Percentiles rank a stretch among this genome's conserved stretches.
Evolutionary conservation across 2,888 invertebrate genomes (phyloP).

Genomic region (Spodoptera littoralis): DNA sequence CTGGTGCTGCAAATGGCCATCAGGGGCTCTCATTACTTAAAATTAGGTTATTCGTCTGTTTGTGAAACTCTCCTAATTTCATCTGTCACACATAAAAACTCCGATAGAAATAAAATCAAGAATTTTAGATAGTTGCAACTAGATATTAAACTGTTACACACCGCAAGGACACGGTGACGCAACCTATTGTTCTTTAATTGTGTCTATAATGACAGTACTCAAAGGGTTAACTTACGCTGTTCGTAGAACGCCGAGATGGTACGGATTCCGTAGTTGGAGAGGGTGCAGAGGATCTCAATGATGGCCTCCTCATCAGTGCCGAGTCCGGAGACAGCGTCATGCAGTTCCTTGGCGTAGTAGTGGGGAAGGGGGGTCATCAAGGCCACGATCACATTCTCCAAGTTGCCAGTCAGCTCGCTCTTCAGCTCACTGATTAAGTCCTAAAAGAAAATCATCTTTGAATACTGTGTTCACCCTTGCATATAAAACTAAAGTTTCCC

Average conservation of each 20-base stretch:
- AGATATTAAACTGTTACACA: no score
- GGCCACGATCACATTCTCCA: slow-evolving; percentile 96
- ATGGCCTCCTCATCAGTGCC: slow-evolving; percentile 97
- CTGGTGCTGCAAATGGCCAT: no score
- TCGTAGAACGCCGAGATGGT: slow-evolving; percentile 96
- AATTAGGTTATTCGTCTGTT: no score
- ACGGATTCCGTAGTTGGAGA: slow-evolving; percentile 96
- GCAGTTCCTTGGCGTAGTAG: slow-evolving; percentile 96
- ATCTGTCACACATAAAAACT: no score
- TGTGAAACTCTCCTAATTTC: no score
- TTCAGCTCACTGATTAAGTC: slow-evolving; percentile 95
- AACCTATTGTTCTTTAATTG: no score
- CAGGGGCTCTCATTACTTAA: no score
- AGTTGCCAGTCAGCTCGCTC: slow-evolving; percentile 96
- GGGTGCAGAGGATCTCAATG: slow-evolving; percentile 97
- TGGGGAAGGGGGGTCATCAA: slow-evolving; percentile 96
- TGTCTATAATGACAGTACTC: no score
- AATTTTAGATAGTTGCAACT: neutral
- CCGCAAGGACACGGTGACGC: no score
- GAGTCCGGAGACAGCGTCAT: slow-evolving; percentile 95
- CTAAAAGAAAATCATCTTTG: slow-evolving; percentile 66
- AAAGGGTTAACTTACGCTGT: slow-evolving; percentile 90
- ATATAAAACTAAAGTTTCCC: no score
- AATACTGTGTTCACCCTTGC: no score
- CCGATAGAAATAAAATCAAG: neutral